These are phyloP conservation scores for Columbina picui DNA, from an alignment of 2,113 vertebrate genomes.

Conservation along the genomic window DNA sequence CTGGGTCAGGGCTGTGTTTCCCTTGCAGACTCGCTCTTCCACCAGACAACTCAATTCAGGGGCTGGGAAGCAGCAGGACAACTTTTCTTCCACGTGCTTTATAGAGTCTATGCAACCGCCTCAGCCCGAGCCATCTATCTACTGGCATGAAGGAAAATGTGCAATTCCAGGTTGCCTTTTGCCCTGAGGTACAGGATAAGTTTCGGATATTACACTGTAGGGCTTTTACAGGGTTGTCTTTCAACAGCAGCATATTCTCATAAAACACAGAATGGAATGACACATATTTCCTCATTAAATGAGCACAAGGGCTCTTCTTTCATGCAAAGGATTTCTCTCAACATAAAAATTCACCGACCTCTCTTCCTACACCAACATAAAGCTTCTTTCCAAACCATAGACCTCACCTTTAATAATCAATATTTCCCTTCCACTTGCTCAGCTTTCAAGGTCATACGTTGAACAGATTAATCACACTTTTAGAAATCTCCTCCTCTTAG, in stretches of 20 bases:
- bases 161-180: background rate
- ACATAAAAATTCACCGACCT: background rate
- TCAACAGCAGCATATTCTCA: background rate
- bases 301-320: conserved; percentile 38
- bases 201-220: background rate
- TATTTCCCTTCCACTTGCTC: conserved; percentile 52
- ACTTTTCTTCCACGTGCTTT: background rate
- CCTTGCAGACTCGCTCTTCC: background rate
- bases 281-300: conserved; percentile 9
- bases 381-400: conserved; percentile 37
- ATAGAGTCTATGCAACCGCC: background rate
- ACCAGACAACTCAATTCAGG: background rate
- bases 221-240: conserved; percentile 32
- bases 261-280: background rate
- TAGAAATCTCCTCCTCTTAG: conserved; percentile 15
- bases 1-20: fast-evolving
- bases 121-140: background rate
- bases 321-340: background rate
- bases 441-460: conserved; percentile 41
- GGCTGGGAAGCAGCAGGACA: background rate
- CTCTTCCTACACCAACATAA: background rate
- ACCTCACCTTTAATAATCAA: conserved; percentile 53
- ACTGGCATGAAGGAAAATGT: background rate
- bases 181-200: background rate
- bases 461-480: conserved; percentile 47